Percentiles rank a stretch among this genome's conserved stretches.
These are phyloP conservation scores for Noctua fimbriata DNA, from an alignment of 2,888 invertebrate species.

Conservation along the genomic window DNA sequence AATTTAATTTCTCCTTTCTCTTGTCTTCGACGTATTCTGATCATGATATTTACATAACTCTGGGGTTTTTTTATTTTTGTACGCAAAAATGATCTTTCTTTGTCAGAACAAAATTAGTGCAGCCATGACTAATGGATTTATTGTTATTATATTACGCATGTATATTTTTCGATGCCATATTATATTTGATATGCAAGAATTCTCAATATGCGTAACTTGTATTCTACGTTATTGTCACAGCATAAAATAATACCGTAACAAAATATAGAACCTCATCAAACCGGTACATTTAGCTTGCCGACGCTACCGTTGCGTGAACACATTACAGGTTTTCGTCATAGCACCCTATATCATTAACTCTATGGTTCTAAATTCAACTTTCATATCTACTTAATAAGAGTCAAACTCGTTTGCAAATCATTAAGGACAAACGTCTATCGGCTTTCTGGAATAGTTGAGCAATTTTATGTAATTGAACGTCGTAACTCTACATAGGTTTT, in stretches of 20 bases:
- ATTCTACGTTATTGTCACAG: conserved; percentile 1
- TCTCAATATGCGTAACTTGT: neutral
- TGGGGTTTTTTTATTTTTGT: neutral
- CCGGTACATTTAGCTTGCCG: conserved; percentile 62
- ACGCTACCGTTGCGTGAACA: conserved; percentile 64
- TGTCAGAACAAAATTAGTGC: neutral
- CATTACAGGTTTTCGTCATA: conserved; percentile 61
- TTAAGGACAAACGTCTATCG: conserved; percentile 34
- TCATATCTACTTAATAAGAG: neutral
- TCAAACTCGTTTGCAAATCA: conserved; percentile 28
- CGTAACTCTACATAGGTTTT: conserved; percentile 3
- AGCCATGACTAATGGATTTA: neutral
- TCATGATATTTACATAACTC: conserved; percentile 23
- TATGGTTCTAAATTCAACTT: conserved; percentile 25
- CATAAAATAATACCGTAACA: conserved; percentile 20
- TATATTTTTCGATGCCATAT: too few relatives aligned
- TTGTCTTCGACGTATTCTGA: conserved; percentile 23
- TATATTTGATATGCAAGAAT: neutral
- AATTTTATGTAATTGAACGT: conserved; percentile 16
- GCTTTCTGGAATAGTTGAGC: conserved; percentile 50
- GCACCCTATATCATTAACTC: conserved; percentile 48
- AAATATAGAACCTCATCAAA: conserved; percentile 47
- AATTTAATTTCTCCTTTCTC: conserved; percentile 40
- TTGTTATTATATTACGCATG: too few relatives aligned
- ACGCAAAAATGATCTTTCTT: neutral